These are phyloP conservation scores for Monopis laevigella DNA, from an alignment of 2,888 invertebrate species.

Conservation along the genomic window DNA sequence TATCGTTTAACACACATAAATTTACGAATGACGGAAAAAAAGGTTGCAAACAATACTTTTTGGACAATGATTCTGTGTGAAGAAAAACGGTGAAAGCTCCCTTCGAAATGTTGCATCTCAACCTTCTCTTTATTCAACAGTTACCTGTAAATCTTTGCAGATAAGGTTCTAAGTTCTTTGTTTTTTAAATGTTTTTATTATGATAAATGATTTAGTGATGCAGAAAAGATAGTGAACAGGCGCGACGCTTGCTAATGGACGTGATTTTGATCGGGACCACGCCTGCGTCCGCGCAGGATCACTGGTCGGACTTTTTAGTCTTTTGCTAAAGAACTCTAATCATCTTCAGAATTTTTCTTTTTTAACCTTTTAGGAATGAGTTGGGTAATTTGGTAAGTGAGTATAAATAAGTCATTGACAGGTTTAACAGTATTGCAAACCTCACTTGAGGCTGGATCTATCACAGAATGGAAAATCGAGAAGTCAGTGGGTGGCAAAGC, in stretches of 20 bases:
- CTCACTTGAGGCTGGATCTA: no score
- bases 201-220: no score
- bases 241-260: constrained; percentile 47
- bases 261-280: constrained; percentile 60
- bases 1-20: constrained; percentile 34
- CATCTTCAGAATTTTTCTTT: no score
- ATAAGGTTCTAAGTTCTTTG: not conserved
- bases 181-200: no score
- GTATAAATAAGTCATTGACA: no score
- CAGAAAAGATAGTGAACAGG: constrained; percentile 10
- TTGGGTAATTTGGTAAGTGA: no score
- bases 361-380: no score
- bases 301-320: constrained; percentile 1
- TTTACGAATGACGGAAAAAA: constrained; percentile 38
- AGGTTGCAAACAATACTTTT: constrained; percentile 34
- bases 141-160: not conserved
- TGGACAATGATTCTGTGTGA: constrained; percentile 30
- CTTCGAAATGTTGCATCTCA: not conserved
- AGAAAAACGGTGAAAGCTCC: constrained; percentile 34
- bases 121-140: not conserved
- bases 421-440: no score
- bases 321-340: no score
- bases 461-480: no score
- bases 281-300: constrained; percentile 31
- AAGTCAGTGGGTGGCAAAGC: no score